These are phyloP conservation scores for Piscicola geometra DNA, from an alignment of 2,888 invertebrate genomes.

Conservation along the genomic window DNA sequence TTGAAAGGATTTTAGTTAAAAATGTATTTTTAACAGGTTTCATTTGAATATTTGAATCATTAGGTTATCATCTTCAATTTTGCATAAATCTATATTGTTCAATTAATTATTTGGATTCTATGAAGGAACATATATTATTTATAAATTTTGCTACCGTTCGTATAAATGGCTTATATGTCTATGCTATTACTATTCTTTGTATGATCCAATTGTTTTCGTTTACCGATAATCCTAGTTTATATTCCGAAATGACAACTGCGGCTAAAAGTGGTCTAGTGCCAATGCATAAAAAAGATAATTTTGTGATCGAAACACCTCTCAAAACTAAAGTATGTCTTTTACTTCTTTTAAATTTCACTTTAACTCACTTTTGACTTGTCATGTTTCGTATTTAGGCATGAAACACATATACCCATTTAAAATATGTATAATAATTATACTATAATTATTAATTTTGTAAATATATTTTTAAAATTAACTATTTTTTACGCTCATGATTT, in stretches of 20 bases:
- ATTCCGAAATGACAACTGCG: not conserved
- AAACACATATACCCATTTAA: not conserved
- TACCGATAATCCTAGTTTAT: not conserved
- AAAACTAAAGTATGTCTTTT: not conserved
- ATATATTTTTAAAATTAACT: not conserved
- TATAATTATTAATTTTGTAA: not conserved
- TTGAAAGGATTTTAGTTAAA: too few relatives aligned
- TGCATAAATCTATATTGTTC: not conserved
- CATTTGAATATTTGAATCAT: too few relatives aligned
- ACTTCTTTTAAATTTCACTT: not conserved
- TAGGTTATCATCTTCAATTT: too few relatives aligned
- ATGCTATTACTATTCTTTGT: constrained; percentile 1
- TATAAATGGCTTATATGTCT: not conserved
- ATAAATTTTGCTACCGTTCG: not conserved
- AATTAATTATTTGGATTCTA: too few relatives aligned
- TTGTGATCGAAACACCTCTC: constrained; percentile 6
- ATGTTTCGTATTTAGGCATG: not conserved
- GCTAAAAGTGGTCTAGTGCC: not conserved
- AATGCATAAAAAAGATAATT: not conserved
- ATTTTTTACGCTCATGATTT: too few relatives aligned
- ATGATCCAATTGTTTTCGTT: constrained; percentile 16
- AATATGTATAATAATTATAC: not conserved
- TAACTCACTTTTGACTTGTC: constrained; percentile 5
- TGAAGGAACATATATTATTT: not conserved
- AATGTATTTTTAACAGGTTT: too few relatives aligned